A percentile compares a stretch with the other conserved stretches of the same genome.
phyloP scores from a whole-genome alignment of 2,797 vertebrate genomes.

The Sarcophilus harrisii region DNA sequence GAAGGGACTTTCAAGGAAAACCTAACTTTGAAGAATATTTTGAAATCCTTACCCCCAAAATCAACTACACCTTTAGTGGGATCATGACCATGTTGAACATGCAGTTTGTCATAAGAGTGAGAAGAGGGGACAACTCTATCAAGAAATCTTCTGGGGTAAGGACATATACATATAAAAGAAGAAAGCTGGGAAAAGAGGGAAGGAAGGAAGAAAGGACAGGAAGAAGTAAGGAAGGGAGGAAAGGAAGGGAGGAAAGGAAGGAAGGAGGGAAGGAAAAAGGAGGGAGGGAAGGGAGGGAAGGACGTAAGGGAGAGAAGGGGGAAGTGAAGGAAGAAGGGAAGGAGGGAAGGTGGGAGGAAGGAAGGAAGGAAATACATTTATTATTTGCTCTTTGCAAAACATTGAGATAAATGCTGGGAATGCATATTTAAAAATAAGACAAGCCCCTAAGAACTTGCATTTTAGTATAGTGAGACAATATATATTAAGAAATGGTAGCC shows the following conservation, averaged over 20 bases:
- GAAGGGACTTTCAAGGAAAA: constrained; percentile 91
- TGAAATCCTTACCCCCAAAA: constrained; percentile 93
- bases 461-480: neutral
- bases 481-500: neutral
- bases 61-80: constrained; percentile 94
- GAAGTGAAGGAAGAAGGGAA: too few species aligned
- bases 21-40: constrained; percentile 94
- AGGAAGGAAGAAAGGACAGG: neutral
- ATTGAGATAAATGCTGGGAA: neutral
- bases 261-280: neutral
- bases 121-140: constrained; percentile 87
- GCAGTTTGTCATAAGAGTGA: constrained; percentile 95
- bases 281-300: neutral
- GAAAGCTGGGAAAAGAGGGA: neutral
- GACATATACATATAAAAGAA: constrained; percentile 36
- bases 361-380: neutral
- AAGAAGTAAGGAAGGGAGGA: neutral
- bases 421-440: neutral
- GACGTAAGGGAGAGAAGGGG: too few species aligned
- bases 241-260: neutral
- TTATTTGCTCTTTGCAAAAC: neutral
- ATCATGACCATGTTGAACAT: constrained; percentile 98
- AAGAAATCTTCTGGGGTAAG: constrained; percentile 93
- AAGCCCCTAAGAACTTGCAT: neutral
- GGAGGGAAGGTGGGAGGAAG: neutral